Evolutionary conservation across 2,797 vertebrate species (phyloP).

Genomic region (Chaetophractus vellerosus): DNA sequence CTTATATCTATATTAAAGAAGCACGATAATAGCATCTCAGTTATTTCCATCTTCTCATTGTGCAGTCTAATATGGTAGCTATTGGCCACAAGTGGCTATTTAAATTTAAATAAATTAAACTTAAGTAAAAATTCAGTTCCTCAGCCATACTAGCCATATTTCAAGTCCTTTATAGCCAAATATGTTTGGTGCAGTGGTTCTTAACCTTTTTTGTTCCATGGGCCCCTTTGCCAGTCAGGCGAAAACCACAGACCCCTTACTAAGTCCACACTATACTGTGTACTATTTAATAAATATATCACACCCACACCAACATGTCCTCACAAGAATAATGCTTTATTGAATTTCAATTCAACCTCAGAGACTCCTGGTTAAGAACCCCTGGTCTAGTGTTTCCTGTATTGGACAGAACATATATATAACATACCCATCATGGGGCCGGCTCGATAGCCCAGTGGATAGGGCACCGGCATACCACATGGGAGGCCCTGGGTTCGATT

Average conservation of each 20-base stretch:
- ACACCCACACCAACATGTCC: too few species aligned
- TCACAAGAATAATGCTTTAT: too few species aligned
- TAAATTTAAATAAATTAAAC: constrained; percentile 16
- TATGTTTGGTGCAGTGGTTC: too few species aligned
- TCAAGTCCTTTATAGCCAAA: background rate
- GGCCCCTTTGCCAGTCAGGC: too few species aligned
- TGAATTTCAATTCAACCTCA: too few species aligned
- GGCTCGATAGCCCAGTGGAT: too few species aligned
- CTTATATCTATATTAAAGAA: background rate
- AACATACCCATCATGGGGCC: background rate
- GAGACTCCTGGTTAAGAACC: too few species aligned
- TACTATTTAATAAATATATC: background rate
- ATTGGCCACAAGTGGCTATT: background rate
- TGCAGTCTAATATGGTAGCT: background rate
- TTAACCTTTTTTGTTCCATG: too few species aligned
- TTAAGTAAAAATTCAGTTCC: constrained; percentile 6
- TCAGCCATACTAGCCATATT: background rate
- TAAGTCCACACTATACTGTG: too few species aligned
- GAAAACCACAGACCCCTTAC: too few species aligned
- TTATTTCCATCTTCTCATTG: background rate
- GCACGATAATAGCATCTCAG: background rate
- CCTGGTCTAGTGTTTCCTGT: background rate
- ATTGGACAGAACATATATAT: background rate
- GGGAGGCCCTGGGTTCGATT: too few species aligned
- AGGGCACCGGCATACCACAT: too few species aligned